Evolutionary conservation across 2,113 vertebrate species (phyloP).

Genomic region (Elaphurus davidianus): DNA sequence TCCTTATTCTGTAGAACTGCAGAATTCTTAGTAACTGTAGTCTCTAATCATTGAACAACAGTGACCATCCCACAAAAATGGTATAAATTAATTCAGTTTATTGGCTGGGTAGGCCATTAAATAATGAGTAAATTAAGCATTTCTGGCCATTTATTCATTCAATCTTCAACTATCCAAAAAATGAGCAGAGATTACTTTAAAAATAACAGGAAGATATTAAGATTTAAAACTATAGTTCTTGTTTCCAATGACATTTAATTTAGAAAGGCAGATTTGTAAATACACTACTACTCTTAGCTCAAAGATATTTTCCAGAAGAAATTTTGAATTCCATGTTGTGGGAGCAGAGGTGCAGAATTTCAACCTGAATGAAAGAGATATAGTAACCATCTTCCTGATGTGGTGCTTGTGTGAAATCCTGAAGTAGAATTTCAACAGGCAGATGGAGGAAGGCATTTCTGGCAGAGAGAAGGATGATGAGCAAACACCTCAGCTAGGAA

Average conservation of each 20-base stretch:
- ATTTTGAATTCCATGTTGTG: background rate
- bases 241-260: background rate
- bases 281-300: background rate
- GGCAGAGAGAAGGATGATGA: background rate
- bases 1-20: background rate
- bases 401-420: background rate
- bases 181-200: background rate
- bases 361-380: background rate
- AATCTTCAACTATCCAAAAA: background rate
- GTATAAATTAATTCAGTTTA: background rate
- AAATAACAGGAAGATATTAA: background rate
- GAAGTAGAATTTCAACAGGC: background rate
- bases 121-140: conserved; percentile 2
- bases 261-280: conserved; percentile 3
- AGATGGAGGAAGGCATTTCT: background rate
- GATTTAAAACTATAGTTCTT: background rate
- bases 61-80: background rate
- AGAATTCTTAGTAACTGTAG: background rate
- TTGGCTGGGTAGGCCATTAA: background rate
- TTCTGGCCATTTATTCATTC: background rate
- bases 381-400: background rate
- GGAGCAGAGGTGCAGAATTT: conserved; percentile 1
- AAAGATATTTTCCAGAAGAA: conserved; percentile 11
- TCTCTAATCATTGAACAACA: background rate
- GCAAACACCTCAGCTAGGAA: background rate